These are phyloP conservation scores for Harpagifer antarcticus DNA, from an alignment of 2,797 vertebrate species.

Conservation along the genomic window DNA sequence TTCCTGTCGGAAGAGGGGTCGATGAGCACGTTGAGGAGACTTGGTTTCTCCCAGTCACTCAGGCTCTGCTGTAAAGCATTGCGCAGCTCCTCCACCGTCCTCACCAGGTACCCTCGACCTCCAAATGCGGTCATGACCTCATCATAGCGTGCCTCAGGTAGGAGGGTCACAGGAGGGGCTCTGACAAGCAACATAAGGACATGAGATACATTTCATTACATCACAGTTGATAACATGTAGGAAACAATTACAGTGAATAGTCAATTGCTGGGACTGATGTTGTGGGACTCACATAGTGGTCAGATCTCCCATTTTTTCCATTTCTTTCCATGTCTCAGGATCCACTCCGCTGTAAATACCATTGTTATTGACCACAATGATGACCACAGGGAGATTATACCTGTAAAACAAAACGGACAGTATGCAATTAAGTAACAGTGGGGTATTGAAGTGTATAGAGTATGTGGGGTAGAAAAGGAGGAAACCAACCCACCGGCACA, in stretches of 20 bases:
- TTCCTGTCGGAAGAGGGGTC: conserved; percentile 92
- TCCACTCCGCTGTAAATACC: conserved; percentile 96
- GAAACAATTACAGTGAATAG: not conserved
- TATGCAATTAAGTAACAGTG: not conserved
- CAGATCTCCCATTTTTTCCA: conserved; percentile 88
- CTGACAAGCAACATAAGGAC: conserved; percentile 72
- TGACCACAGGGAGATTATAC: conserved; percentile 92
- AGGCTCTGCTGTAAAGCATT: conserved; percentile 87
- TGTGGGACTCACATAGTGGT: conserved; percentile 84
- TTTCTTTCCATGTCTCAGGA: conserved; percentile 88
- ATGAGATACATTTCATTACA: not conserved
- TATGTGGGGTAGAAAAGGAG: not conserved
- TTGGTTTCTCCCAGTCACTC: conserved; percentile 86
- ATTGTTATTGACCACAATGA: conserved; percentile 97
- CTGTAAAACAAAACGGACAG: conserved; percentile 69
- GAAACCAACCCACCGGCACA: conserved; percentile 90
- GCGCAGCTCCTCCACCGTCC: conserved; percentile 89
- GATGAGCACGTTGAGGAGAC: conserved; percentile 94
- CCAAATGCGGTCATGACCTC: conserved; percentile 94
- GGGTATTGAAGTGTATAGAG: not conserved
- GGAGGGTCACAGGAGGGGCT: conserved; percentile 90
- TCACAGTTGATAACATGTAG: not conserved
- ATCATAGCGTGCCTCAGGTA: conserved; percentile 94
- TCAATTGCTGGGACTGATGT: not conserved
- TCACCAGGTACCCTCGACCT: conserved; percentile 92